phyloP scores from a whole-genome alignment of 2,113 vertebrate genomes.

The Macheiramphus alcinus region DNA sequence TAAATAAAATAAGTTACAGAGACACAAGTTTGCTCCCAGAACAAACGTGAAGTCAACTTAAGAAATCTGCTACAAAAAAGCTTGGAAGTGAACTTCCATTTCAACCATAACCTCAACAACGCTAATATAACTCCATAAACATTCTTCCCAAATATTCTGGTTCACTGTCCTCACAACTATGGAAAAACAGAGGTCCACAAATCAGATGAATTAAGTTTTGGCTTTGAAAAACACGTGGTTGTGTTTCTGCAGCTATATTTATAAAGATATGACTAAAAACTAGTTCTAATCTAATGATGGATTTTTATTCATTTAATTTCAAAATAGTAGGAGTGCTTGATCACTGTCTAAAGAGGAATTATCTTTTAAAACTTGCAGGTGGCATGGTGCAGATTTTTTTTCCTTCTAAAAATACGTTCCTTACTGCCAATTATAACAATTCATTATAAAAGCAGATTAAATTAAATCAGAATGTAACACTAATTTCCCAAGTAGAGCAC shows the following conservation, averaged over 20 bases:
- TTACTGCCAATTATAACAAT: neutral
- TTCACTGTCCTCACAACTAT: neutral
- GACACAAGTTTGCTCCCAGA: neutral
- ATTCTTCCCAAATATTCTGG: neutral
- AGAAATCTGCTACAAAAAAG: neutral
- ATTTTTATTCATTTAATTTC: neutral
- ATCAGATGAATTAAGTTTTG: neutral
- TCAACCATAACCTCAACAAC: neutral
- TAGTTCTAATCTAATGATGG: neutral
- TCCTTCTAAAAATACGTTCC: neutral
- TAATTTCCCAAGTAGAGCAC: constrained; percentile 41
- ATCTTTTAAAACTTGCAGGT: neutral
- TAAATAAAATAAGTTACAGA: neutral
- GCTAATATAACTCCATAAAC: neutral
- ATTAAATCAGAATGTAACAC: constrained; percentile 26
- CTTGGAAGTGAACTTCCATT: neutral
- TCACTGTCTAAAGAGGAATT: neutral
- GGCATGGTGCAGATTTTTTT: neutral
- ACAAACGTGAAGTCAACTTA: neutral
- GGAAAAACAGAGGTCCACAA: neutral
- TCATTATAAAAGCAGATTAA: neutral
- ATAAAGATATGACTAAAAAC: neutral
- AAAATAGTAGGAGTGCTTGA: neutral
- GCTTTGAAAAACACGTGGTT: neutral
- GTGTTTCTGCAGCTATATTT: neutral